Conservation (phyloP, 2,888 invertebrate species). For the Cybosia mesomella region DNA sequence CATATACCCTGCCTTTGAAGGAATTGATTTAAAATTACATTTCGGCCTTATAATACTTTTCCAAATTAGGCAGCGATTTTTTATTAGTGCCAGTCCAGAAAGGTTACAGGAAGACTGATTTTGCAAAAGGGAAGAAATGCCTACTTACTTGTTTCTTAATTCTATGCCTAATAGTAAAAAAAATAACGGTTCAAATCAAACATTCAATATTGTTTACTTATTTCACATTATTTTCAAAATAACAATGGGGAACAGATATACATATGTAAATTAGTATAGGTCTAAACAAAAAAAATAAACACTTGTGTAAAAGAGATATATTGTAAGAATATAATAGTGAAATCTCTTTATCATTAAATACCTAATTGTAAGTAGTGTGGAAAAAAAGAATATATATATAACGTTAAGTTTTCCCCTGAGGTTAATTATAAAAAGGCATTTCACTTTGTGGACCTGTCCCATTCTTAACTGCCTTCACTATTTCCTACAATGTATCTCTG, state of each 20-base stretch:
- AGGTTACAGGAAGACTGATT: constrained; percentile 69
- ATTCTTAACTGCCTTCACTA: constrained; percentile 62
- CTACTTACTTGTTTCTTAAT: constrained; percentile 45
- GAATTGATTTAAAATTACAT: constrained; percentile 68
- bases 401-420: constrained; percentile 74
- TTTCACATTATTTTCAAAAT: constrained; percentile 65
- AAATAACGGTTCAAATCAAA: constrained; percentile 49
- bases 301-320: constrained; percentile 78
- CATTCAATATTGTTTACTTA: constrained; percentile 62
- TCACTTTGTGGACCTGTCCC: constrained; percentile 72
- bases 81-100: constrained; percentile 47
- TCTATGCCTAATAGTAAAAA: constrained; percentile 33
- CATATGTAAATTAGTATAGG: constrained; percentile 86
- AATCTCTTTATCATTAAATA: constrained; percentile 81
- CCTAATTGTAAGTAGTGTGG: constrained; percentile 77
- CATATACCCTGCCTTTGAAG: constrained; percentile 56
- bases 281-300: constrained; percentile 65
- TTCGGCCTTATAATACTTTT: constrained; percentile 56
- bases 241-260: constrained; percentile 87
- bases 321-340: constrained; percentile 78
- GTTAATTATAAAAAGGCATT: constrained; percentile 77
- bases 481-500: constrained; percentile 75
- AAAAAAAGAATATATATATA: constrained; percentile 70
- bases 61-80: constrained; percentile 44
- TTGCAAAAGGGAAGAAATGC: constrained; percentile 47